Conservation (phyloP, 2,797 vertebrate genomes). For the Manis javanica region DNA sequence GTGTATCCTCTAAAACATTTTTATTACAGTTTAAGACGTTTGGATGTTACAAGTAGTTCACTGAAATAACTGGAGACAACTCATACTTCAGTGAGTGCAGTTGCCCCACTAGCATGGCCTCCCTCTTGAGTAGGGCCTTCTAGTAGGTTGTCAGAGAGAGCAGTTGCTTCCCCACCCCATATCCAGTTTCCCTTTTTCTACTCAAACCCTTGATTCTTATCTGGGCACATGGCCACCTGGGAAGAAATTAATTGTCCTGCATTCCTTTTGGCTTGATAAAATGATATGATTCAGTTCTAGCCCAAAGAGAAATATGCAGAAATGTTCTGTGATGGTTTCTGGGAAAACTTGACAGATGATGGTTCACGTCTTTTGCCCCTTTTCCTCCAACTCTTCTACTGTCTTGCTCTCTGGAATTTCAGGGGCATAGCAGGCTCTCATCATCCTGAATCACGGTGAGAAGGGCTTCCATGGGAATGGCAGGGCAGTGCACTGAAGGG, state of each 20-base stretch:
- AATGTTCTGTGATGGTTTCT: background rate
- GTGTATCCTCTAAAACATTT: background rate
- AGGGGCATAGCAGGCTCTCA: background rate
- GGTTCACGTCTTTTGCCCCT: background rate
- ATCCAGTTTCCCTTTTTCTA: background rate
- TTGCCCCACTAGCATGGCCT: background rate
- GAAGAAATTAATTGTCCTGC: background rate
- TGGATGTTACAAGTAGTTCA: background rate
- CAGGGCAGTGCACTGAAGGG: background rate
- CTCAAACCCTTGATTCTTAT: background rate
- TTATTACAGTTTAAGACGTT: background rate
- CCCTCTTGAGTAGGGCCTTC: background rate
- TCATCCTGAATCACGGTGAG: background rate
- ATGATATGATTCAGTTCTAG: background rate
- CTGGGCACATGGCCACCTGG: background rate
- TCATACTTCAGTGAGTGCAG: background rate
- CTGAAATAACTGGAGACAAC: background rate
- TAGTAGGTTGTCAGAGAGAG: background rate
- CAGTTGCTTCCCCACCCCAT: background rate
- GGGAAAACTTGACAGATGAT: background rate
- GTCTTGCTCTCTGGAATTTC: background rate
- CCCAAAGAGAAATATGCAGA: background rate
- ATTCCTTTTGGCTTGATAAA: background rate
- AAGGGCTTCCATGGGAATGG: background rate
- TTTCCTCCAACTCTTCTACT: background rate